Percentiles rank a stretch among this genome's conserved stretches.
Conservation (phyloP, 2,888 invertebrate species). For the Amphipoea lucens region DNA sequence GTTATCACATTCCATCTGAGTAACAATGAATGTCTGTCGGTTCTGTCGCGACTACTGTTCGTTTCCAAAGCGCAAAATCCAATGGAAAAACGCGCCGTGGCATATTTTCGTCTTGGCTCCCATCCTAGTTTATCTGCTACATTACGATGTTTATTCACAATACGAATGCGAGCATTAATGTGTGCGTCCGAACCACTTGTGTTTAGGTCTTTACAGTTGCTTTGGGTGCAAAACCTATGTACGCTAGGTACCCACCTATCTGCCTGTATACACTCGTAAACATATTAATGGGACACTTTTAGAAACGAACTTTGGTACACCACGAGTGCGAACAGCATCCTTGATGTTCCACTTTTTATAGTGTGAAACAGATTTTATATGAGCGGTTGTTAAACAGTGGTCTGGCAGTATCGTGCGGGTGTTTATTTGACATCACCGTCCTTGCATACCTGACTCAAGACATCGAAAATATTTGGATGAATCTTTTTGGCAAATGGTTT, state of each 20-base stretch:
- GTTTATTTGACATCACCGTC: conserved; percentile 72
- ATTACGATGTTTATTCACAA: conserved; percentile 91
- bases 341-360: conserved; percentile 54
- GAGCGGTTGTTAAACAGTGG: conserved; percentile 52
- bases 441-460: conserved; percentile 72
- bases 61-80: conserved; percentile 89
- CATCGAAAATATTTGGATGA: conserved; percentile 71
- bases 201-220: conserved; percentile 76
- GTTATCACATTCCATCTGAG: conserved; percentile 80
- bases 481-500: conserved; percentile 75
- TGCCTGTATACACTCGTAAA: conserved; percentile 62
- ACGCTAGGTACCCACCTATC: conserved; percentile 40
- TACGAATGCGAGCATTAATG: conserved; percentile 89
- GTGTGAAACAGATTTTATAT: conserved; percentile 48
- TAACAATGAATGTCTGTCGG: conserved; percentile 82
- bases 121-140: conserved; percentile 91
- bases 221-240: conserved; percentile 71
- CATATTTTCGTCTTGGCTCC: conserved; percentile 91
- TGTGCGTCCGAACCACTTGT: conserved; percentile 87
- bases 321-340: conserved; percentile 45
- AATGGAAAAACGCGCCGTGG: conserved; percentile 90
- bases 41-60: conserved; percentile 82
- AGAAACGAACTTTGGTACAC: conserved; percentile 32
- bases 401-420: conserved; percentile 61
- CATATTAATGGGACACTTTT: conserved; percentile 43